A percentile compares a stretch with the other conserved stretches of the same genome.
Evolutionary conservation across 2,113 vertebrate genomes (phyloP).

Genomic region (Spea multiplicata): DNA sequence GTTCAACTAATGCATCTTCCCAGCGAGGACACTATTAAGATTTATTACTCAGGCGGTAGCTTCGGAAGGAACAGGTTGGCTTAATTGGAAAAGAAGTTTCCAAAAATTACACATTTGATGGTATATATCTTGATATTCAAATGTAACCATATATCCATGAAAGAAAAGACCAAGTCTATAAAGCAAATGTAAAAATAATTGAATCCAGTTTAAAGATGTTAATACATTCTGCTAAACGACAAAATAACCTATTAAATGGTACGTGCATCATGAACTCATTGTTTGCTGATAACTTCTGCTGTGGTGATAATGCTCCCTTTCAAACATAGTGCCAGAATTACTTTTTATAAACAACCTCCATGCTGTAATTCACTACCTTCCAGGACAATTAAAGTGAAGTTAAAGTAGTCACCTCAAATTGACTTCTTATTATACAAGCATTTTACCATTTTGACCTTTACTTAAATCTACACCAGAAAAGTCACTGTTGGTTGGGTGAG

Average conservation of each 20-base stretch:
- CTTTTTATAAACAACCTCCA: too few species aligned
- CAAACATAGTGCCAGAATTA: too few species aligned
- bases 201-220: background rate
- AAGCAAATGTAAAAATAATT: background rate
- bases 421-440: too few species aligned
- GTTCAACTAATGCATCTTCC: slow-evolving; percentile 47
- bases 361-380: too few species aligned
- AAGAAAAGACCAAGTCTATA: background rate
- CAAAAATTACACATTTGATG: slow-evolving; percentile 29
- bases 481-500: too few species aligned
- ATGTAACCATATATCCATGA: background rate
- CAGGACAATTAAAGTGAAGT: too few species aligned
- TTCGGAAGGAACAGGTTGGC: slow-evolving; percentile 32
- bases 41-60: slow-evolving; percentile 33
- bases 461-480: too few species aligned
- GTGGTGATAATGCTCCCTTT: too few species aligned
- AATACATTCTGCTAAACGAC: background rate
- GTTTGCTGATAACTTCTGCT: too few species aligned
- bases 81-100: slow-evolving; percentile 46
- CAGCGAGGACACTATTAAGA: slow-evolving; percentile 30
- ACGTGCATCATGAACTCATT: too few species aligned
- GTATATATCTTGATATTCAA: slow-evolving; percentile 19
- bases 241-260: background rate
- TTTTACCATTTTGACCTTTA: too few species aligned
- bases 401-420: too few species aligned